Conservation (phyloP, 2,113 vertebrate species). For the Cavia aperea region DNA sequence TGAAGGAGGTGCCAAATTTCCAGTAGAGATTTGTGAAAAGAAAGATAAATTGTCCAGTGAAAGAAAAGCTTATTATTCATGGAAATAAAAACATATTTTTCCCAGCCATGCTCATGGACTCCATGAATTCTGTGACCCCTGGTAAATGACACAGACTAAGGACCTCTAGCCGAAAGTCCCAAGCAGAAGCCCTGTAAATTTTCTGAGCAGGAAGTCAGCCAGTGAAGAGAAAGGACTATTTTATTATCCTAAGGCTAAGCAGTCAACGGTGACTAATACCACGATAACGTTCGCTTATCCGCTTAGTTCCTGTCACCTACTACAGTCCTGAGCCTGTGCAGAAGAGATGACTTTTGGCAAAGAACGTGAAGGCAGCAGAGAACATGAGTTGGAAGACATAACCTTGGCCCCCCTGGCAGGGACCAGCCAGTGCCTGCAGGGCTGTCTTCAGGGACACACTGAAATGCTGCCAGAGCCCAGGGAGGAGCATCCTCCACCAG, state of each 20-base stretch:
- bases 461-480: not conserved
- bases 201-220: not conserved
- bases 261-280: not conserved
- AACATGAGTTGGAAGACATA: not conserved
- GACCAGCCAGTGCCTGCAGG: not conserved
- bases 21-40: not conserved
- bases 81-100: not conserved
- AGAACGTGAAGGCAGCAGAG: not conserved
- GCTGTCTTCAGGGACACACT: not conserved
- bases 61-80: not conserved
- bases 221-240: not conserved
- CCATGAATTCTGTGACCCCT: not conserved
- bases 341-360: not conserved
- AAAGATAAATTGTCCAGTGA: not conserved
- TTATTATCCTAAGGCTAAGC: conserved; percentile 14
- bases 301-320: not conserved
- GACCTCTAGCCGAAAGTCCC: not conserved
- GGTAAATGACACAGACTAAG: not conserved
- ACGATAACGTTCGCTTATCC: not conserved
- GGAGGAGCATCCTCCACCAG: not conserved
- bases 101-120: not conserved
- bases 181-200: not conserved
- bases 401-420: not conserved
- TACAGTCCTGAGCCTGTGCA: not conserved
- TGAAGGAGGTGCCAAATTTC: not conserved